A percentile compares a stretch with the other conserved stretches of the same genome.
These are phyloP conservation scores for Tamandua tetradactyla DNA, from an alignment of 2,797 vertebrate species.

Conservation along the genomic window DNA sequence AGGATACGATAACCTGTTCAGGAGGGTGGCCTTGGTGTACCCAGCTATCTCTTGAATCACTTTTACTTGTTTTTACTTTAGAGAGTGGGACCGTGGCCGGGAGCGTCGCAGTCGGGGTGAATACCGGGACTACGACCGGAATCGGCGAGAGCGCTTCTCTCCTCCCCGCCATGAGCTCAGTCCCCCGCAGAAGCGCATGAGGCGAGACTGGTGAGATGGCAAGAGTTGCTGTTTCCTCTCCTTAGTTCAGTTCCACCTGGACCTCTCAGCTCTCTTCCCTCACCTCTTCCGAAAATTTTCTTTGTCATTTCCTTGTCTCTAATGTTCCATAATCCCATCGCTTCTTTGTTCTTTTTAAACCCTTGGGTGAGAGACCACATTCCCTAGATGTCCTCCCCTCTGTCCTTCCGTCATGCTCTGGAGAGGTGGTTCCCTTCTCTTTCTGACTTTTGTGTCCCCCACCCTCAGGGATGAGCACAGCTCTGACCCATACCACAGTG, in stretches of 20 bases:
- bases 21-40: background rate
- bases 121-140: conserved; percentile 94
- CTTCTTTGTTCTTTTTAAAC: background rate
- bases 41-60: background rate
- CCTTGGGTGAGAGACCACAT: conserved; percentile 3
- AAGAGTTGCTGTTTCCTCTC: background rate
- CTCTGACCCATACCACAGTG: conserved; percentile 93
- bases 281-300: background rate
- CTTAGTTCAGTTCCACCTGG: background rate
- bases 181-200: conserved; percentile 95
- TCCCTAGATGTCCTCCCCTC: background rate
- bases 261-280: background rate
- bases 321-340: background rate
- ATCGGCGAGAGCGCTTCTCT: conserved; percentile 92
- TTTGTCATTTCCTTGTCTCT: conserved; percentile 1
- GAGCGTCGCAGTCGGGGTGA: conserved; percentile 93
- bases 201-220: conserved; percentile 92
- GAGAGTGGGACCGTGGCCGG: conserved; percentile 95
- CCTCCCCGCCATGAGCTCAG: conserved; percentile 95
- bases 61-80: conserved; percentile 55
- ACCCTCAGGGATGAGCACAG: conserved; percentile 93
- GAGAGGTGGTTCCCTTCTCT: conserved; percentile 35
- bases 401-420: conserved; percentile 1
- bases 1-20: background rate
- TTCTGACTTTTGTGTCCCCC: conserved; percentile 60